Conservation (phyloP, 2,113 vertebrate species). For the Brachypodius melanocephalos region DNA sequence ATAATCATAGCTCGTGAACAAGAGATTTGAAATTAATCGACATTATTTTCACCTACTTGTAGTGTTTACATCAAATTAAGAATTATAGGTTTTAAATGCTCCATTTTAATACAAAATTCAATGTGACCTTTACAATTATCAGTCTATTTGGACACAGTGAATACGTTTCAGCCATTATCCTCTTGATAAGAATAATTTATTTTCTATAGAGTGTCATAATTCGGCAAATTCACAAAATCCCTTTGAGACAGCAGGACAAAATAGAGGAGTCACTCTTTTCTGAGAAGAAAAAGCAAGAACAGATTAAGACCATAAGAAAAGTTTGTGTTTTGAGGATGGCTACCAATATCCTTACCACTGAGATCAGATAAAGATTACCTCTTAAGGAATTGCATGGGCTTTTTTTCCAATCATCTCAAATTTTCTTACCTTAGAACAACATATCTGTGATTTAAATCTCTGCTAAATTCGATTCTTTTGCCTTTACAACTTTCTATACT, state of each 20-base stretch:
- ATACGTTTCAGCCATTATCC: background rate
- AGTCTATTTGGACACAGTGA: background rate
- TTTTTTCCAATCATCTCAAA: background rate
- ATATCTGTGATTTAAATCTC: background rate
- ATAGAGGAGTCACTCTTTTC: background rate
- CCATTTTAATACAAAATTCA: background rate
- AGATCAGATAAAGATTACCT: background rate
- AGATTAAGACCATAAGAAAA: background rate
- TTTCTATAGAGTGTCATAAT: background rate
- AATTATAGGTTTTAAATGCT: background rate
- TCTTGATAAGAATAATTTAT: background rate
- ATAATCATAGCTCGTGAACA: fast-evolving
- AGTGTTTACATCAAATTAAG: background rate
- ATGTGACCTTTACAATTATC: background rate
- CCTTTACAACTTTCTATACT: background rate
- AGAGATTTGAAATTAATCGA: background rate
- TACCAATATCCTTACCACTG: background rate
- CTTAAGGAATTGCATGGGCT: background rate
- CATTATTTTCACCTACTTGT: background rate
- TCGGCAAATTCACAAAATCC: background rate
- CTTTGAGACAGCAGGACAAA: background rate
- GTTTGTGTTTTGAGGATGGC: background rate
- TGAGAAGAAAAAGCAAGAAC: background rate
- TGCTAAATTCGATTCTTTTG: background rate
- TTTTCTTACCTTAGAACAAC: background rate